Evolutionary conservation across 2,888 invertebrate species (phyloP), one percentile per base, ranked within the genome.

Genomic region (Mactromeris polynyma): DNA sequence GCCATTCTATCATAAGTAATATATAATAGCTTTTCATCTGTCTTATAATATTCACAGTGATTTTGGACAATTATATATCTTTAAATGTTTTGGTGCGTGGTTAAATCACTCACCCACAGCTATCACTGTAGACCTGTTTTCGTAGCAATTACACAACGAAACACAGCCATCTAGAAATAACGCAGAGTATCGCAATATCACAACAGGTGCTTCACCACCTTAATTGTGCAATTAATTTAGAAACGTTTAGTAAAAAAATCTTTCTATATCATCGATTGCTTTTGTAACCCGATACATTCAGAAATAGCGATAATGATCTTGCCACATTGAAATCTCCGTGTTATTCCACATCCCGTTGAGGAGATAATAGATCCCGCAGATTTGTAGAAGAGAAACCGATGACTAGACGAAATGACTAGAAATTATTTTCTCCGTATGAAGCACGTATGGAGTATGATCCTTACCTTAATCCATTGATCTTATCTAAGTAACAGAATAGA

Each of bases 311-410:
- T 73, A 33, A 73, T 73, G 36, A 73, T 73, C 36, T 73, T 33
- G 73, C 73, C 73, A 33, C 33, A 73, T 73, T 73, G 73, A 73
- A 33, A 73, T 36, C 73, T 26, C 33, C 26, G 73, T 64, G 26
- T 64, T 26, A 64, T 64, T 64, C 9, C 9, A 64, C 73, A 73
- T 73, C 73, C 73, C 33, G 36, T 36, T 1, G 73, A 73, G 73
- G 73, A 73, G 17, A 73, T 73, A 73, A 73, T 33, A 11, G 73
- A 36, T 31, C 73, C 73, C 33, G 73, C 73, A 73, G 73, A 58
- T 73, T 64, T 73, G 19, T 73, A 33, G 73, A 33, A 26, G 73
- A 73, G 73, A 73, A 36, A 36, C 73, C 73, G 73, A 73, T 33
- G 36, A 73, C 73, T 73, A 73, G 26, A 73, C 73, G 33, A 73